A percentile compares a stretch with the other conserved stretches of the same genome.
These are phyloP conservation scores for Nezara viridula DNA, from an alignment of 2,888 invertebrate genomes.

Conservation along the genomic window DNA sequence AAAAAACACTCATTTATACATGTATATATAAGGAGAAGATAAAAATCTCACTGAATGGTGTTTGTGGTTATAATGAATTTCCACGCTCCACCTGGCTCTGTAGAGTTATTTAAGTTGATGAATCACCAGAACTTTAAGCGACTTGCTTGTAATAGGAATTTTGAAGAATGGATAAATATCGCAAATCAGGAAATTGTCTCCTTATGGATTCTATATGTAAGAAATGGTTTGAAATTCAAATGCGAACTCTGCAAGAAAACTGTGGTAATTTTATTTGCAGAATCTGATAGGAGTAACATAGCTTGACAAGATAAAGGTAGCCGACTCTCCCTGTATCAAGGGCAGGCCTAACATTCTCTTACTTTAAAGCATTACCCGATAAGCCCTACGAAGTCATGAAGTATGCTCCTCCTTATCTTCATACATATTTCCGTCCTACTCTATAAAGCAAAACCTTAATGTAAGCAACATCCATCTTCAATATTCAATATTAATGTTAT, in stretches of 20 bases:
- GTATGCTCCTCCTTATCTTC: background rate
- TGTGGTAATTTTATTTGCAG: background rate
- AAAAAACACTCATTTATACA: no score
- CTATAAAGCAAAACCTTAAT: background rate
- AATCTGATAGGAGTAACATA: background rate
- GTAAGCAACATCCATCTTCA: background rate
- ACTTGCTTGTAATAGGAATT: no score
- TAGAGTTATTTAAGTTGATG: no score
- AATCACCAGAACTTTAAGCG: no score
- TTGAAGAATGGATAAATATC: background rate
- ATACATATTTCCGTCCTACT: background rate
- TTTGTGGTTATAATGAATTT: no score
- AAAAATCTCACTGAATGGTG: no score
- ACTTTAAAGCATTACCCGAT: conserved; percentile 12
- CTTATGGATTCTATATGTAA: background rate
- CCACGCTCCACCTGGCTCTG: no score
- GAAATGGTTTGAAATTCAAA: background rate
- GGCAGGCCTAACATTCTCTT: background rate
- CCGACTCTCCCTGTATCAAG: background rate
- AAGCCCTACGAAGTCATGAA: background rate
- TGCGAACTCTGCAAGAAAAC: background rate
- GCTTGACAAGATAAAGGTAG: background rate
- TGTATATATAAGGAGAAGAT: no score
- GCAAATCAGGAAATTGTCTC: background rate
- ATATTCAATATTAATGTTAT: no score